Evolutionary conservation across 30 jellyfish, hydroid and myxozoan genomes (phyloP), one percentile per base, ranked within the genome.

Genomic region (Pelagia noctiluca): DNA sequence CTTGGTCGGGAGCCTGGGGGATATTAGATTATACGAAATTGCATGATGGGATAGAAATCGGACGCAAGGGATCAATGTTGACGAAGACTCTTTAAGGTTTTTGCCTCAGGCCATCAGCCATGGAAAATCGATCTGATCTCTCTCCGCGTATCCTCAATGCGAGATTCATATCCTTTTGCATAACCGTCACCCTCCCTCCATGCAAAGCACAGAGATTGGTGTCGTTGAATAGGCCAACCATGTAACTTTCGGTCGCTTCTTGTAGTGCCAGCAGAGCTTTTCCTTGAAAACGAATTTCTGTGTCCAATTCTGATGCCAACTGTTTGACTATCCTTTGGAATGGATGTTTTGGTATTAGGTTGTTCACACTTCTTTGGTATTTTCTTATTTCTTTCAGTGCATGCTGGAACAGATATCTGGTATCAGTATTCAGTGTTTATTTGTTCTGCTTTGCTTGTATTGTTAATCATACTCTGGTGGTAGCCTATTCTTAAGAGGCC

Each of bases 211-310:
- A 82, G 3, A 82, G 57, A 36, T 82, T 82, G 42, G 70, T 50
- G 79, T 82, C 92, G 31, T 82, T 68, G 36, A 82, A 82, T 30
- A 67, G 37, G 8, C 92, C 85, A 26, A 82, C 92, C 52, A 68
- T 22, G 42, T 67, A 82, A 38, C 80, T 60, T 30, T 82, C 92
- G n/a, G 92, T 48, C 22, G 92, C 92, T 35, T 82, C 92, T 82
- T 82, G 92, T 50, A 82, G 64, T 33, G 92, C 92, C 73, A 67
- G 35, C 29, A 82, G 32, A 12, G 92, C 92, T 29, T 22, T 66
- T 7, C 71, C 57, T 23, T 82, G 76, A 36, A 79, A 79, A 18
- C 90, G 90, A 25, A 62, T 1, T 16, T 46, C 74, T 29, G 31
- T 21, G 47, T 31, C 38, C 18, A 79, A 37, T 4, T 29, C 38